phyloP scores from a whole-genome alignment of 2,113 vertebrate species.

The Calypte anna region DNA sequence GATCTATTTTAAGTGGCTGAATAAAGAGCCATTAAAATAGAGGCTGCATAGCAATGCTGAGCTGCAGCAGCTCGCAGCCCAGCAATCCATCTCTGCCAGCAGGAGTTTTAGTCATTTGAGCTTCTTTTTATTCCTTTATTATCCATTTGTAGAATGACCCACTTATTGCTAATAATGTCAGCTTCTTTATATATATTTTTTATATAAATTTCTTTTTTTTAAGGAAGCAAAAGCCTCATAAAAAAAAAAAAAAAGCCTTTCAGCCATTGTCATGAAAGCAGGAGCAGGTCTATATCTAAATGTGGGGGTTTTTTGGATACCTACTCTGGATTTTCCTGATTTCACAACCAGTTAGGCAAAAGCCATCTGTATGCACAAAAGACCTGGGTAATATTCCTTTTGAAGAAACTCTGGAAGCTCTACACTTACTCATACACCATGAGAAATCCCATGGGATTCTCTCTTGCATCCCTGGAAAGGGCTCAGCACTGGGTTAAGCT shows the following conservation, averaged over 20 bases:
- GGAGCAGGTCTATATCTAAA: rapidly evolving
- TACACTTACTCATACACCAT: too few species aligned
- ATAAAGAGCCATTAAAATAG: neutral
- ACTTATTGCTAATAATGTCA: neutral
- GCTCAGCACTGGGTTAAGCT: neutral
- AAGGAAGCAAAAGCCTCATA: neutral
- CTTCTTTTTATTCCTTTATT: neutral
- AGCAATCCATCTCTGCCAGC: neutral
- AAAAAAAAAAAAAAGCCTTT: too few species aligned
- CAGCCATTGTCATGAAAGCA: rapidly evolving
- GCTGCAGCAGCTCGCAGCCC: neutral
- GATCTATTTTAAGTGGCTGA: neutral
- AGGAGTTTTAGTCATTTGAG: neutral
- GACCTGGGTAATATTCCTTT: neutral
- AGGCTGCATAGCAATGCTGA: neutral
- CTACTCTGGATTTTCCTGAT: neutral
- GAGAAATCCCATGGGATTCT: neutral
- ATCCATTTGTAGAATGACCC: neutral
- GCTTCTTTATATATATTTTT: neutral
- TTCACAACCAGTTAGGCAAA: too few species aligned
- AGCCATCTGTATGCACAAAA: neutral
- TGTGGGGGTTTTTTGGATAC: rapidly evolving
- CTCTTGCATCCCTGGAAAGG: neutral
- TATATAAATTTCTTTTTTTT: neutral
- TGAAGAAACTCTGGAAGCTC: neutral